Conservation (phyloP, 2,113 vertebrate species). For the Saccopteryx bilineata region DNA sequence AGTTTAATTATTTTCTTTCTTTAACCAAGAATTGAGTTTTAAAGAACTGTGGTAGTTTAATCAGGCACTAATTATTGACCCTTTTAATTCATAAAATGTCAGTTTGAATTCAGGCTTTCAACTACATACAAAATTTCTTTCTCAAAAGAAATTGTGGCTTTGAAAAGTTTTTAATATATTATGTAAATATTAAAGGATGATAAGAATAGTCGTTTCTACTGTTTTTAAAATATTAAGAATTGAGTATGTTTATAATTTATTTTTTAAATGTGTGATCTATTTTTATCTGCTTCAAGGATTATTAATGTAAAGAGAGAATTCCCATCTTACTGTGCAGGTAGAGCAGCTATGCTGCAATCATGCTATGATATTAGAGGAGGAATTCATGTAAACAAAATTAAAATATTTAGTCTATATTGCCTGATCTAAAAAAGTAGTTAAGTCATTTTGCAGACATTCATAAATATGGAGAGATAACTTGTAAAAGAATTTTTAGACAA, state of each 20-base stretch:
- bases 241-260: neutral
- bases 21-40: constrained; percentile 6
- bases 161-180: neutral
- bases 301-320: neutral
- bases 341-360: neutral
- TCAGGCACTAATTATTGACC: neutral
- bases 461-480: neutral
- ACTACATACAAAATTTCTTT: neutral
- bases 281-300: neutral
- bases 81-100: neutral
- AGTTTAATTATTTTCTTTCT: neutral
- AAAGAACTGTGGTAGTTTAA: neutral
- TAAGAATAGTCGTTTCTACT: neutral
- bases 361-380: neutral
- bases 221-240: neutral
- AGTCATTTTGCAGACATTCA: neutral
- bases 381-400: neutral
- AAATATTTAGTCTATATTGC: neutral
- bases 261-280: neutral
- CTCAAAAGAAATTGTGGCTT: neutral
- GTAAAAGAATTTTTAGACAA: neutral
- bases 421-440: neutral
- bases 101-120: constrained; percentile 1
- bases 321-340: neutral
- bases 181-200: neutral